Conservation (phyloP, 2,797 vertebrate species). For the Enteromius afrohamiltoni region DNA sequence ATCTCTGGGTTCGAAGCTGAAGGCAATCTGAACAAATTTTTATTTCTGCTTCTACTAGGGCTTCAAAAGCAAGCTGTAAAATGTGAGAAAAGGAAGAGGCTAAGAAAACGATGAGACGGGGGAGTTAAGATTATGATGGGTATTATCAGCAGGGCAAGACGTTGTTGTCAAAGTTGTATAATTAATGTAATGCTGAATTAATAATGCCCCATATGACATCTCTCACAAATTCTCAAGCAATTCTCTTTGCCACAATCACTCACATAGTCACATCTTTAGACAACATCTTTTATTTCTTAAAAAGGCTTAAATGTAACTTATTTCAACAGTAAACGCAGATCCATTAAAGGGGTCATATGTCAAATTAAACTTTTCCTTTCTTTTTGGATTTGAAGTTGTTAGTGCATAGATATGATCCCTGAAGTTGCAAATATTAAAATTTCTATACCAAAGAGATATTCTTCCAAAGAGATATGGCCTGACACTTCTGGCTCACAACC, state of each 20-base stretch:
- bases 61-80: neutral
- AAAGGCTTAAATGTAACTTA: too few relatives aligned
- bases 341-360: too few relatives aligned
- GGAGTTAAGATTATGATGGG: neutral
- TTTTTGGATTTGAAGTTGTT: too few relatives aligned
- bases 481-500: too few relatives aligned
- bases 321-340: too few relatives aligned
- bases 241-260: neutral
- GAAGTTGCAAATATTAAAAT: too few relatives aligned
- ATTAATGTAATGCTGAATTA: constrained; percentile 28
- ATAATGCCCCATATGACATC: constrained; percentile 38
- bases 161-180: constrained; percentile 2
- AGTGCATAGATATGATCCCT: too few relatives aligned
- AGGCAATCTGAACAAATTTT: neutral
- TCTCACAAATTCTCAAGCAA: constrained; percentile 28
- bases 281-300: too few relatives aligned
- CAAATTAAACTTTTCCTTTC: too few relatives aligned
- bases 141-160: constrained; percentile 9
- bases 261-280: neutral
- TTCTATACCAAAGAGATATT: too few relatives aligned
- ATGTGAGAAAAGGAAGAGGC: neutral
- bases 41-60: constrained; percentile 7
- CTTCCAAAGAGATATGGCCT: too few relatives aligned
- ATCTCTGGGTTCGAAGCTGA: neutral
- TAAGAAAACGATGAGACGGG: neutral